Evolutionary conservation across 64 coral and sea anemone species (phyloP).

Genomic region (Acropora tenuis): DNA sequence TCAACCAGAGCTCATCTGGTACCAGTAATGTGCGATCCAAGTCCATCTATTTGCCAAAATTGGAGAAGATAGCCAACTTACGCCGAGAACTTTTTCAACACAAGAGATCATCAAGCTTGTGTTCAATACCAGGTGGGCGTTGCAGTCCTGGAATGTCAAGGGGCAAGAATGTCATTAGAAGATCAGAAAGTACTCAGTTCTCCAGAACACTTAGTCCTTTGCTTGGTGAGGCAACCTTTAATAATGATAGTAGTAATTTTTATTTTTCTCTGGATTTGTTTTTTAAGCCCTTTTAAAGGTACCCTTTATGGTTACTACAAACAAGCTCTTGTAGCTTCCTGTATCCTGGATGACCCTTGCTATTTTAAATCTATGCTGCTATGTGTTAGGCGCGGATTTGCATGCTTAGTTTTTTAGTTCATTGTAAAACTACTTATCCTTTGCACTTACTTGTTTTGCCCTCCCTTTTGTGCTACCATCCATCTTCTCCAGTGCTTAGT

Average conservation of each 20-base stretch:
- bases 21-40: constrained; percentile 41
- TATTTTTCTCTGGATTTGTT: no score
- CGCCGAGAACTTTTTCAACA: constrained; percentile 44
- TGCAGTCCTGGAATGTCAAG: constrained; percentile 31
- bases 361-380: no score
- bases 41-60: constrained; percentile 58
- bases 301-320: no score
- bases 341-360: no score
- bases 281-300: no score
- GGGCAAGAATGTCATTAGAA: constrained; percentile 19
- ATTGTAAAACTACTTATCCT: no score
- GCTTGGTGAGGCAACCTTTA: constrained; percentile 50
- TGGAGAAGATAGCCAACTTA: constrained; percentile 44
- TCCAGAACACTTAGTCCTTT: constrained; percentile 58
- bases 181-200: constrained; percentile 87
- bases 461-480: no score
- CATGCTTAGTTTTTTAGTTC: no score
- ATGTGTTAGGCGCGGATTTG: no score
- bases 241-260: neutral
- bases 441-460: no score
- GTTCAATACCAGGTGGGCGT: constrained; percentile 73
- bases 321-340: no score
- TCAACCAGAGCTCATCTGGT: constrained; percentile 34
- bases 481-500: no score
- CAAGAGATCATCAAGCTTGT: constrained; percentile 75